Evolutionary conservation across 2,113 vertebrate genomes (phyloP).

Genomic region (Panthera tigris): DNA sequence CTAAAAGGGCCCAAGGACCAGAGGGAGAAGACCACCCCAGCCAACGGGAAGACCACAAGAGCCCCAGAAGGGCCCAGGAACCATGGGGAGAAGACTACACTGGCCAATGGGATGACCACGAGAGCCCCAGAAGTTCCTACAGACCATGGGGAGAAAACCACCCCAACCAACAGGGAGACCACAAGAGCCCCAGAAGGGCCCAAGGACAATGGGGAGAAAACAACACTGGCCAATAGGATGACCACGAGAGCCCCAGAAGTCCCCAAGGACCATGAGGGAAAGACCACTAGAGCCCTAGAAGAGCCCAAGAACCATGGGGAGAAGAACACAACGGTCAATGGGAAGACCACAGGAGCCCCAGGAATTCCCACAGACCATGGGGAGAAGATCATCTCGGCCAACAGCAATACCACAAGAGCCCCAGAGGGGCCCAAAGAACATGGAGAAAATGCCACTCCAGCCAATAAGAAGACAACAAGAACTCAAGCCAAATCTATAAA

Average conservation of each 20-base stretch:
- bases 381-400: neutral
- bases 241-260: neutral
- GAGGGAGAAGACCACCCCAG: neutral
- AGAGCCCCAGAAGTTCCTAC: neutral
- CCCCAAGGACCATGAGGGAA: neutral
- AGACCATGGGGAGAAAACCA: neutral
- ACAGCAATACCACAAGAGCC: neutral
- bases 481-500: neutral
- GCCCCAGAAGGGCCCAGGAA: neutral
- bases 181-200: fast-evolving
- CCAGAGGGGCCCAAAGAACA: too few species aligned
- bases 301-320: neutral
- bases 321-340: neutral
- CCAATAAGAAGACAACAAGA: neutral
- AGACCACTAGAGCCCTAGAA: neutral
- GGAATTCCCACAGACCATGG: too few species aligned
- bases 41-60: neutral
- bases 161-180: fast-evolving
- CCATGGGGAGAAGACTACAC: neutral
- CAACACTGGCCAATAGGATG: fast-evolving
- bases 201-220: too few species aligned
- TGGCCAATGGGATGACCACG: too few species aligned
- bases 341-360: too few species aligned
- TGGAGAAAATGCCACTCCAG: too few species aligned
- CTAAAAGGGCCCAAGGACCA: neutral